phyloP scores from a whole-genome alignment of 1,140 invertebrate genomes.

The Amyelois transitella region DNA sequence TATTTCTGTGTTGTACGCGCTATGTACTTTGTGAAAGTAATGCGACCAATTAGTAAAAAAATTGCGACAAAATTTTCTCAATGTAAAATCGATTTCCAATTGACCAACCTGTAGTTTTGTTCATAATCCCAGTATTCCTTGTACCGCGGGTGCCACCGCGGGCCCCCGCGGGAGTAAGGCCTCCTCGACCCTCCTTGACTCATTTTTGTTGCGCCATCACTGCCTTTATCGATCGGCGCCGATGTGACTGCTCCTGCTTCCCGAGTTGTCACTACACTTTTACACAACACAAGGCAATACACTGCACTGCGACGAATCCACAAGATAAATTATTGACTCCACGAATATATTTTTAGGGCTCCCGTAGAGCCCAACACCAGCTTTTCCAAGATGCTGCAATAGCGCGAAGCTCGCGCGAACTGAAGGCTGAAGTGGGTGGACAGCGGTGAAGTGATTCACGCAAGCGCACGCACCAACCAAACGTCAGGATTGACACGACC shows the following conservation, averaged over 20 bases:
- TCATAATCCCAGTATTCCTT: constrained; percentile 70
- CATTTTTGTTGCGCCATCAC: constrained; percentile 55
- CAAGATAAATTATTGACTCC: constrained; percentile 16
- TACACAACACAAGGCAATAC: constrained; percentile 35
- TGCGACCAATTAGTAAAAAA: too few species aligned
- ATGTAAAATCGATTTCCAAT: too few species aligned
- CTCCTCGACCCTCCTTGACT: constrained; percentile 63
- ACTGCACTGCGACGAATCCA: constrained; percentile 50
- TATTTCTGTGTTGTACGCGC: too few species aligned
- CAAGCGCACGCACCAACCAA: constrained; percentile 54
- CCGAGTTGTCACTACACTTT: constrained; percentile 8
- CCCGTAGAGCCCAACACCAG: constrained; percentile 35
- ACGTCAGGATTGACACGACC: constrained; percentile 34
- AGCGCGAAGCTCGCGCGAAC: constrained; percentile 52
- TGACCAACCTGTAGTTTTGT: constrained; percentile 60
- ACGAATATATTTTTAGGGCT: constrained; percentile 26
- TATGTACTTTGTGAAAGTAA: too few species aligned
- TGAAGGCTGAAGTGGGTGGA: too few species aligned
- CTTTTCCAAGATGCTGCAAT: constrained; percentile 53
- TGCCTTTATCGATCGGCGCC: constrained; percentile 52
- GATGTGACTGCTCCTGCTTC: constrained; percentile 19
- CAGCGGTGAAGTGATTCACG: too few species aligned
- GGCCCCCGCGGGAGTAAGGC: constrained; percentile 65
- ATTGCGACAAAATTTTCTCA: too few species aligned
- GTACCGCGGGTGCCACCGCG: constrained; percentile 65